phyloP scores from a whole-genome alignment of 2,888 invertebrate genomes.

The Diarsia dahlii region DNA sequence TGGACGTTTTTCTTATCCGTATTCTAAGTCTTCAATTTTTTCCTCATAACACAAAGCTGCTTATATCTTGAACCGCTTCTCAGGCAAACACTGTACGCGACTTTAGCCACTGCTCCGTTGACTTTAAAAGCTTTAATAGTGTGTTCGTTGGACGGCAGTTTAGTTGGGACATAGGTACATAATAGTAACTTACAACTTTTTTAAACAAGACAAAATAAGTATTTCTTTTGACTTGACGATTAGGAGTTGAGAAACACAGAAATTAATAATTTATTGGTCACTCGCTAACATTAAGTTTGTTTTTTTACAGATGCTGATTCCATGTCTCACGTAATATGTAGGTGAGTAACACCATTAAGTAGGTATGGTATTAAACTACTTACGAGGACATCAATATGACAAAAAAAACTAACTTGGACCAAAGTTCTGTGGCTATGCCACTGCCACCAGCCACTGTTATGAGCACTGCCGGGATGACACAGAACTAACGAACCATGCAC shows the following conservation, averaged over 20 bases:
- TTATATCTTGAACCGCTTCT: constrained; percentile 39
- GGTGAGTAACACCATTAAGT: constrained; percentile 68
- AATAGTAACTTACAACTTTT: background rate
- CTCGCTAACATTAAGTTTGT: constrained; percentile 30
- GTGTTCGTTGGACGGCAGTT: constrained; percentile 2
- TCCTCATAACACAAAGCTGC: constrained; percentile 34
- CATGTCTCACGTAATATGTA: constrained; percentile 72
- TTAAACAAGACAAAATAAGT: background rate
- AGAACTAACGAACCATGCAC: constrained; percentile 25
- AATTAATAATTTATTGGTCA: background rate
- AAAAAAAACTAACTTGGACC: background rate
- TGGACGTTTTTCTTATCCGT: constrained; percentile 79
- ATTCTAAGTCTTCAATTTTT: constrained; percentile 65
- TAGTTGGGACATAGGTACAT: background rate
- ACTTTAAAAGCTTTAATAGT: constrained; percentile 45
- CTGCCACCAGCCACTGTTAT: background rate
- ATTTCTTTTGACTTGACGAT: constrained; percentile 14
- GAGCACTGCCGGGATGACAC: constrained; percentile 8
- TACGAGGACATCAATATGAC: background rate
- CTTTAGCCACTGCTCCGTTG: constrained; percentile 37
- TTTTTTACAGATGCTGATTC: constrained; percentile 68
- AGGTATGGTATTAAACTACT: background rate
- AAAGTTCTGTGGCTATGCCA: background rate
- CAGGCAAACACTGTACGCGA: constrained; percentile 33
- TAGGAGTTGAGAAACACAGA: background rate